These are phyloP conservation scores for Euplexia lucipara DNA, from an alignment of 2,888 invertebrate genomes.

Conservation along the genomic window DNA sequence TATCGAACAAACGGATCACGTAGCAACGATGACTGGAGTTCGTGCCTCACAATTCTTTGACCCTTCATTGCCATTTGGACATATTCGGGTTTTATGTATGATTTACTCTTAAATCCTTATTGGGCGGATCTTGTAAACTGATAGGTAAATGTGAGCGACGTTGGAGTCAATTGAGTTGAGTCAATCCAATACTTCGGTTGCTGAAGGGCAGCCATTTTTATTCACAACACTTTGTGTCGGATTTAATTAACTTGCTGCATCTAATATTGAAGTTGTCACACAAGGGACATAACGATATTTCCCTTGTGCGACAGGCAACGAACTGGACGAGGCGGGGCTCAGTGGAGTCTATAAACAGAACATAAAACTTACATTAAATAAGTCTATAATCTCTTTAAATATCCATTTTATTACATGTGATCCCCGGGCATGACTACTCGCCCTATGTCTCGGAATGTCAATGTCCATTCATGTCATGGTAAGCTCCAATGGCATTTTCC, in stretches of 20 bases:
- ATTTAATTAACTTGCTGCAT: neutral
- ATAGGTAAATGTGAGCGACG: conserved; percentile 9
- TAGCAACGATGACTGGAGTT: conserved; percentile 70
- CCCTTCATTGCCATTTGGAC: conserved; percentile 67
- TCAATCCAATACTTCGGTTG: neutral
- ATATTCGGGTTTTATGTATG: conserved; percentile 67
- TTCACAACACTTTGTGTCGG: neutral
- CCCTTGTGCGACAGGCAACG: neutral
- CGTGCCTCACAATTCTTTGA: conserved; percentile 68
- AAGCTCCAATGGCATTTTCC: conserved; percentile 57
- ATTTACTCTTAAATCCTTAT: conserved; percentile 57
- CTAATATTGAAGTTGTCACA: conserved; percentile 2
- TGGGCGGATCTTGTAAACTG: conserved; percentile 9
- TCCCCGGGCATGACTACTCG: conserved; percentile 34
- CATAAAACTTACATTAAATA: conserved; percentile 58
- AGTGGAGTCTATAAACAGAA: conserved; percentile 33
- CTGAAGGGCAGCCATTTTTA: neutral
- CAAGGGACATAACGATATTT: neutral
- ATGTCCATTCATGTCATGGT: conserved; percentile 50
- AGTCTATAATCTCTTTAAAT: conserved; percentile 43
- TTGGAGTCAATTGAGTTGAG: conserved; percentile 4
- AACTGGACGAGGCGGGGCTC: conserved; percentile 1
- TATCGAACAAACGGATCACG: conserved; percentile 75
- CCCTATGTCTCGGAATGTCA: conserved; percentile 50
- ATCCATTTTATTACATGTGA: conserved; percentile 39